Conservation (phyloP, 2,797 vertebrate genomes). For the Brotula barbata region DNA sequence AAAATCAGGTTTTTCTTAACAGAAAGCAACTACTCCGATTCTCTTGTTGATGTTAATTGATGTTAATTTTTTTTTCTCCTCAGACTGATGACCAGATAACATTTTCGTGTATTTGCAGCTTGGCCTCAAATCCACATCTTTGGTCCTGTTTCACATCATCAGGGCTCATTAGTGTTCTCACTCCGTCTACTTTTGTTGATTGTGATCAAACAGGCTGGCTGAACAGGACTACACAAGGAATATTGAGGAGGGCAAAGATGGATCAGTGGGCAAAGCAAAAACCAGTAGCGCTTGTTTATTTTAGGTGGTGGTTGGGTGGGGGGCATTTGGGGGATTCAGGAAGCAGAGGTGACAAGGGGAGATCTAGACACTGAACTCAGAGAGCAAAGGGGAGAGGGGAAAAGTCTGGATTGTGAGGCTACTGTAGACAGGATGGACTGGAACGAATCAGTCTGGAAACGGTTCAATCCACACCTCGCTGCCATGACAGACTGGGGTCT, state of each 20-base stretch:
- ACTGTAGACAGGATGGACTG: constrained; percentile 57
- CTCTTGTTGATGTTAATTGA: constrained; percentile 24
- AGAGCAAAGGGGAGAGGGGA: constrained; percentile 38
- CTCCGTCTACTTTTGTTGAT: constrained; percentile 63
- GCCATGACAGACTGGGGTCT: constrained; percentile 7
- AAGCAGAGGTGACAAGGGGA: constrained; percentile 67
- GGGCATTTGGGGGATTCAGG: constrained; percentile 48
- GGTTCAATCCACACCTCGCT: constrained; percentile 46
- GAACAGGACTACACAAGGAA: constrained; percentile 24
- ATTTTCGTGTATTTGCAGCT: constrained; percentile 46
- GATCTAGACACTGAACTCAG: constrained; percentile 51
- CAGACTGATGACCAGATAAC: constrained; percentile 31
- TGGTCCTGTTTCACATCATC: constrained; percentile 38
- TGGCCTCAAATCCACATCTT: constrained; percentile 62
- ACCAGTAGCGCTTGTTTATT: constrained; percentile 69
- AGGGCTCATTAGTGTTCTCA: constrained; percentile 51
- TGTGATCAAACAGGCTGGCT: constrained; percentile 59
- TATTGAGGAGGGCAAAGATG: constrained; percentile 3
- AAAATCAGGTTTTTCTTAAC: neutral
- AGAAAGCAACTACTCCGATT: constrained; percentile 18
- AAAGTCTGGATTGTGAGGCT: constrained; percentile 58
- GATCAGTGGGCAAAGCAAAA: constrained; percentile 28
- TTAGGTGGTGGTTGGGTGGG: constrained; percentile 25
- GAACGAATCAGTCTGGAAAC: constrained; percentile 49
- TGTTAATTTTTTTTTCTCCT: constrained; percentile 11